phyloP scores from a whole-genome alignment of 1,140 invertebrate genomes.

The Ips typographus region DNA sequence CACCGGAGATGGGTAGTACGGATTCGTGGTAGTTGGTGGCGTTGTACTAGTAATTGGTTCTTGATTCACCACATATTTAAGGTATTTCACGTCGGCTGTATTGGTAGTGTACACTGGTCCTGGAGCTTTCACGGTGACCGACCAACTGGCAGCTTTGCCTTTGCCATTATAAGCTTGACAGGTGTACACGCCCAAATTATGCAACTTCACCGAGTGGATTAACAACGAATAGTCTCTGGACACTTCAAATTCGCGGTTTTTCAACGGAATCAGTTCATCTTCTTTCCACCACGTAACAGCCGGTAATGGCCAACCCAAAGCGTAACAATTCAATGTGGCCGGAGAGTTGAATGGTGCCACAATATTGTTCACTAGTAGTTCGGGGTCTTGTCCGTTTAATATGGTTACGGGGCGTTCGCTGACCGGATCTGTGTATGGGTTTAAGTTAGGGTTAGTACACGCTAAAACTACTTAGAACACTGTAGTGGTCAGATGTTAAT shows the following conservation, averaged over 20 bases:
- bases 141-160: conserved; percentile 74
- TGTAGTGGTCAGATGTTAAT: conserved; percentile 24
- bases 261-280: conserved; percentile 66
- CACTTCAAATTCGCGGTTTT: conserved; percentile 71
- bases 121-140: conserved; percentile 68
- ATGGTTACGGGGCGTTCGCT: conserved; percentile 54
- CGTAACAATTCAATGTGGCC: conserved; percentile 74
- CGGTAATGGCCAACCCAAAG: conserved; percentile 79
- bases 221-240: conserved; percentile 71
- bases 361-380: conserved; percentile 55
- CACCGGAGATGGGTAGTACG: conserved; percentile 24
- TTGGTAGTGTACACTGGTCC: conserved; percentile 59
- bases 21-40: neutral
- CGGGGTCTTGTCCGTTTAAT: conserved; percentile 55
- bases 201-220: conserved; percentile 69
- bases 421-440: conserved; percentile 26
- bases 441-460: conserved; percentile 21
- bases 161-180: conserved; percentile 86
- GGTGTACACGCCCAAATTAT: conserved; percentile 78
- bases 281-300: conserved; percentile 85
- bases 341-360: conserved; percentile 71
- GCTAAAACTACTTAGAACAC: conserved; percentile 1
- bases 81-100: conserved; percentile 56
- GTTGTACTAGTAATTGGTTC: conserved; percentile 42
- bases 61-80: conserved; percentile 59